Conservation (phyloP, 2,888 invertebrate species). For the Erebia palarica region DNA sequence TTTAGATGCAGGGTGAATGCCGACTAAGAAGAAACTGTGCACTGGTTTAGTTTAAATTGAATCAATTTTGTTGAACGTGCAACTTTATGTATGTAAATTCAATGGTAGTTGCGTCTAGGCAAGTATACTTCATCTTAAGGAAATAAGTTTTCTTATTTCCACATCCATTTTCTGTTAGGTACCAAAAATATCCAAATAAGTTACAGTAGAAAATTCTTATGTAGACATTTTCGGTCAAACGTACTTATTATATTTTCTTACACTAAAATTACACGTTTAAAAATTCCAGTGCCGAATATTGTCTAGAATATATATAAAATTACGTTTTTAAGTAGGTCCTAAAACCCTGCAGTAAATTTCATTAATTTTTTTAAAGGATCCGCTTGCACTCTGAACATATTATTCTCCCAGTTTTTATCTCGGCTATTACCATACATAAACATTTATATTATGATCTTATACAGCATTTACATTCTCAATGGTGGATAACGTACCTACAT, state of each 20-base stretch:
- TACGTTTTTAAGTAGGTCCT: slow-evolving; percentile 10
- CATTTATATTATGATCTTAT: slow-evolving; percentile 47
- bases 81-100: background rate
- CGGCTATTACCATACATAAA: slow-evolving; percentile 53
- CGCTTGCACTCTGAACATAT: background rate
- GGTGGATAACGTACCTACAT: slow-evolving; percentile 41
- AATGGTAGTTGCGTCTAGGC: background rate
- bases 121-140: background rate
- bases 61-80: slow-evolving; percentile 9
- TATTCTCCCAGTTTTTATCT: slow-evolving; percentile 20
- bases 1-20: slow-evolving; percentile 39
- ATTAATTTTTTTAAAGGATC: slow-evolving; percentile 13
- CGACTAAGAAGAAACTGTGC: slow-evolving; percentile 28
- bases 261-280: slow-evolving; percentile 1
- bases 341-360: slow-evolving; percentile 17
- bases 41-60: slow-evolving; percentile 13
- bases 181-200: too few relatives aligned
- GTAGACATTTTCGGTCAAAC: background rate
- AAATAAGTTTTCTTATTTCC: background rate
- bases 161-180: background rate
- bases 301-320: slow-evolving; percentile 9
- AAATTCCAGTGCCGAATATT: slow-evolving; percentile 7
- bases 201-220: background rate
- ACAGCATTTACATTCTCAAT: slow-evolving; percentile 46
- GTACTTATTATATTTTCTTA: background rate